A percentile compares a stretch with the other conserved stretches of the same genome.
phyloP scores from a whole-genome alignment of 2,797 vertebrate species.

The Fratercula arctica region DNA sequence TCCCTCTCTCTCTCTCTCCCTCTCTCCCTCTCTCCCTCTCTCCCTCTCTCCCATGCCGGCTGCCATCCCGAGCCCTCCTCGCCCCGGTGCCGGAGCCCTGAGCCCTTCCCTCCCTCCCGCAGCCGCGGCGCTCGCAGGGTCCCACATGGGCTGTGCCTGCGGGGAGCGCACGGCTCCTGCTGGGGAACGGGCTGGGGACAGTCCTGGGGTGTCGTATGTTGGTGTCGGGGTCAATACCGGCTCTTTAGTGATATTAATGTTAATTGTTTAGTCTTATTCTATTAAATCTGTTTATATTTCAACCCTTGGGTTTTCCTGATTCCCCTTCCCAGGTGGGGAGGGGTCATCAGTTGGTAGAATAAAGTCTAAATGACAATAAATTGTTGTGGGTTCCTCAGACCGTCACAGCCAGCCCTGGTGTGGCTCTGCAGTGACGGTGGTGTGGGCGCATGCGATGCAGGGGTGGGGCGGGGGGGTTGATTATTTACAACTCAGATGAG shows the following conservation, averaged over 20 bases:
- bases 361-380: neutral
- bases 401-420: neutral
- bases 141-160: neutral
- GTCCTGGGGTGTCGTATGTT: neutral
- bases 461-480: slow-evolving; percentile 8
- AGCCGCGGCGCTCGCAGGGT: neutral
- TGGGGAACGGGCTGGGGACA: neutral
- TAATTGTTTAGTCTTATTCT: neutral
- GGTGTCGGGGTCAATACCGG: neutral
- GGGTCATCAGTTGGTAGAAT: neutral
- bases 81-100: neutral
- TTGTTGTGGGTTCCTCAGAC: neutral
- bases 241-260: neutral
- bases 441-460: neutral
- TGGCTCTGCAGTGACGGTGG: neutral
- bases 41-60: too few species aligned
- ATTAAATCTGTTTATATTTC: neutral
- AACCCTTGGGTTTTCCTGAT: neutral
- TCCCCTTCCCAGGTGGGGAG: neutral
- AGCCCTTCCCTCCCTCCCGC: neutral
- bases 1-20: too few species aligned
- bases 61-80: too few species aligned
- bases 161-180: too few species aligned
- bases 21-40: too few species aligned
- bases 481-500: slow-evolving; percentile 20